Base-by-base conservation (phyloP, 2,888 invertebrate species). In the Drosophila emarginata region DNA sequence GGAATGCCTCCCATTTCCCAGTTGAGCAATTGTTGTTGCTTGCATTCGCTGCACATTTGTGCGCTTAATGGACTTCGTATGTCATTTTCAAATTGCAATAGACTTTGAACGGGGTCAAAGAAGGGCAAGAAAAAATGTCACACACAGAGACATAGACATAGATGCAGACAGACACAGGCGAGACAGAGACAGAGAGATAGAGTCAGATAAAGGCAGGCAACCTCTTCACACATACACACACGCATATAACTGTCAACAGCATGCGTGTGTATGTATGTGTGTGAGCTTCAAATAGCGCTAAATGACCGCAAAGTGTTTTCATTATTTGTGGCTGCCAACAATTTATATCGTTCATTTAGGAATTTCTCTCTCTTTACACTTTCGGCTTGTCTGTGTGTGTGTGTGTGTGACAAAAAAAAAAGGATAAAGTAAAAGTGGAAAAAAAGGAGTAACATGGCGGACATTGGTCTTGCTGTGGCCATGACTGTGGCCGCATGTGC, bases 281-380 rank as follows among this genome's bases (percentile, higher is more conserved):
- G 56, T 32, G 39, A 37, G 82, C 71, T 64, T 79, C 86, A 86
- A 83, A 86, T 83, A 83, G 83, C 82, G 82, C 82, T 83, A 86
- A 83, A 83, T 86, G 82, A 81, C 83, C 83, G 87, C 83, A 84
- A 84, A 84, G 83, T 87, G 83, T 84, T 84, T 84, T 84, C 87
- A 84, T 84, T 84, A 84, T 84, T 84, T 84, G 86, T 86, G 87
- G 88, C 87, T 84, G 82, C 80, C 88, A 86, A 83, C 88, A 88
- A 89, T 89, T 88, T 88, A 84, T 89, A 89, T 88, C 88, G 88
- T 89, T 89, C 89, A 88, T 88, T 88, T 89, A 87, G 88, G 85
- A 89, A 89, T 88, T 88, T 88, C 85, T 68, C 77, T 68, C 77
- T 65, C 74, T 79, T 72, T 68, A 76, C 77, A 74, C 83, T 72